These are phyloP conservation scores for Globicephala melas DNA, from an alignment of 2,113 vertebrate species.

Conservation along the genomic window DNA sequence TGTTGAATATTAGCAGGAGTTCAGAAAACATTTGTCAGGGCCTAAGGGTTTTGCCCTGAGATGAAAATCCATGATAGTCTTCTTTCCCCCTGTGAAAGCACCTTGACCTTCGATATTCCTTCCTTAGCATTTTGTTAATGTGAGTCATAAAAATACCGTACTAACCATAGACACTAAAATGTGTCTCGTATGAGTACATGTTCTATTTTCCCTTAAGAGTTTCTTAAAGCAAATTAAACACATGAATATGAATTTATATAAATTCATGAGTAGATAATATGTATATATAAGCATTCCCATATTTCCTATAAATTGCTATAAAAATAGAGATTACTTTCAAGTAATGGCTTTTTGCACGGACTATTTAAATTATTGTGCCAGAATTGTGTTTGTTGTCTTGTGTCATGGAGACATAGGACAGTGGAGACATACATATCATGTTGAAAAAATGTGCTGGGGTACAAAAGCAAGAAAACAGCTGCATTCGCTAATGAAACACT, in stretches of 20 bases:
- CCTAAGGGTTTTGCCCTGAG: background rate
- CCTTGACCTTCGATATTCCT: background rate
- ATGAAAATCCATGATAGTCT: background rate
- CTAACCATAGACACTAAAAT: background rate
- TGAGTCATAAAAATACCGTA: background rate
- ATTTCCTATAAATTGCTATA: background rate
- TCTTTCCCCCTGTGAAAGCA: background rate
- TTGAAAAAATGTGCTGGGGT: background rate
- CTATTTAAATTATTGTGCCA: background rate
- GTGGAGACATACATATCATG: background rate
- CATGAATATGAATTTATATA: background rate
- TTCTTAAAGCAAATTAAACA: conserved; percentile 1
- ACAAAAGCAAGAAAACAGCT: background rate
- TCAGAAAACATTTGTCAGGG: background rate
- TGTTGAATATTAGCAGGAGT: background rate
- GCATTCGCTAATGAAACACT: background rate
- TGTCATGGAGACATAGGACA: background rate
- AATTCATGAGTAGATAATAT: background rate
- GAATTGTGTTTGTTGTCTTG: background rate
- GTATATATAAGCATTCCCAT: background rate
- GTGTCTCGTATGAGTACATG: background rate
- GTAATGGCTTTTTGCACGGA: background rate
- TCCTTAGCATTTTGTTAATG: background rate
- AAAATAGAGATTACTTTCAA: background rate
- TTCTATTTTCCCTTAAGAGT: background rate